Percentiles rank a stretch among this genome's conserved stretches.
Evolutionary conservation across 2,888 invertebrate genomes (phyloP).

Genomic region (Liopterus haemorrhoidalis): DNA sequence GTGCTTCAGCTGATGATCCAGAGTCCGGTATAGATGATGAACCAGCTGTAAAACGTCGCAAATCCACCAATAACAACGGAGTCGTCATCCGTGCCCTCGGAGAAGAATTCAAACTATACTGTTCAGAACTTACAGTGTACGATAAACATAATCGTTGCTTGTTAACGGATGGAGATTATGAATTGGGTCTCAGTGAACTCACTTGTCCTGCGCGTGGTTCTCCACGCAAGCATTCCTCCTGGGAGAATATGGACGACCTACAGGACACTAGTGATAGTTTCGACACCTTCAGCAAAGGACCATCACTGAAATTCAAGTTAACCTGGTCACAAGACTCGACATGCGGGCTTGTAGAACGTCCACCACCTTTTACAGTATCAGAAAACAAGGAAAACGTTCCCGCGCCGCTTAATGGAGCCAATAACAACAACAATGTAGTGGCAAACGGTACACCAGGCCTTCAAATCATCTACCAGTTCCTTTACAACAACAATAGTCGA

Average conservation of each 20-base stretch:
- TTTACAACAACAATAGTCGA: constrained; percentile 89
- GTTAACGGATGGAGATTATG: constrained; percentile 84
- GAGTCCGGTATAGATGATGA: constrained; percentile 53
- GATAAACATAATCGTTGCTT: constrained; percentile 85
- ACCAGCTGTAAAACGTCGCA: constrained; percentile 65
- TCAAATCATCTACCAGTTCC: constrained; percentile 91
- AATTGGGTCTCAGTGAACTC: constrained; percentile 75
- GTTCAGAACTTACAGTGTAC: constrained; percentile 80
- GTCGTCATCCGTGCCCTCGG: constrained; percentile 39
- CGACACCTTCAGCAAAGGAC: constrained; percentile 46
- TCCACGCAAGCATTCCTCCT: constrained; percentile 67
- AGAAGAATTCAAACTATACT: constrained; percentile 49
- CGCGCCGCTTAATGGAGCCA: constrained; percentile 32
- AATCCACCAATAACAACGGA: constrained; percentile 46
- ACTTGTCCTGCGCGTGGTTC: constrained; percentile 49
- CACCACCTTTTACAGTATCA: constrained; percentile 49
- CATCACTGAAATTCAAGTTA: constrained; percentile 77
- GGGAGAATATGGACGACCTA: constrained; percentile 59
- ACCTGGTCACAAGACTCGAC: constrained; percentile 75
- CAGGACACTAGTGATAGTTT: constrained; percentile 40
- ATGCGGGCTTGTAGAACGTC: constrained; percentile 60
- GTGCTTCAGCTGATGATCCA: constrained; percentile 49
- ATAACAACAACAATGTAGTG: constrained; percentile 41
- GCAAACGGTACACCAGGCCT: constrained; percentile 50
- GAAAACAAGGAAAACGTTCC: constrained; percentile 46